phyloP scores from a whole-genome alignment of 2,797 vertebrate genomes.

The Phataginus tetradactyla region DNA sequence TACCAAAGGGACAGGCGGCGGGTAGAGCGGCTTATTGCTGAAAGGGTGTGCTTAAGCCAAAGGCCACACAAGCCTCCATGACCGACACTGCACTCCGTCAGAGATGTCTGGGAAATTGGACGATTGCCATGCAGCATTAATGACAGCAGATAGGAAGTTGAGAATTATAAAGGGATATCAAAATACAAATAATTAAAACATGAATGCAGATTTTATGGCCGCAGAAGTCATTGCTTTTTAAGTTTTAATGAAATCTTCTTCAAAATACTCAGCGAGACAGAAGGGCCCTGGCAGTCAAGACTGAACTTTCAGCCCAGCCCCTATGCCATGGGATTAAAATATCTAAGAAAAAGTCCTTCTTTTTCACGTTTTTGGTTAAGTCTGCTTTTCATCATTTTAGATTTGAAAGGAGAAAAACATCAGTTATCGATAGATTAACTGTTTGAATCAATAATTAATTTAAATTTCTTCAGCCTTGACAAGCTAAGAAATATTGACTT shows the following conservation, averaged over 20 bases:
- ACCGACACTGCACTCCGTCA: not conserved
- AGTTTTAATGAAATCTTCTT: slow-evolving; percentile 44
- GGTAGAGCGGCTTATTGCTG: not conserved
- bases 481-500: slow-evolving; percentile 84
- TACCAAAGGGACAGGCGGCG: not conserved
- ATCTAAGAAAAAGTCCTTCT: not conserved
- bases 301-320: not conserved
- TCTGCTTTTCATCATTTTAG: slow-evolving; percentile 83
- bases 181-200: slow-evolving; percentile 62
- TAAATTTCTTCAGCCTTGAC: slow-evolving; percentile 85
- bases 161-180: slow-evolving; percentile 48
- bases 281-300: not conserved
- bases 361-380: slow-evolving; percentile 66
- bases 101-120: slow-evolving; percentile 21
- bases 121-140: not conserved
- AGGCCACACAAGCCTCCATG: not conserved
- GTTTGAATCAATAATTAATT: slow-evolving; percentile 86
- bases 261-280: not conserved
- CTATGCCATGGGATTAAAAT: slow-evolving; percentile 56
- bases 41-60: not conserved
- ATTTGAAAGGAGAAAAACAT: slow-evolving; percentile 79
- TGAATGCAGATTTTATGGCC: not conserved
- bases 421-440: slow-evolving; percentile 85
- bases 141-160: not conserved
- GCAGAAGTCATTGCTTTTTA: slow-evolving; percentile 5